Evolutionary conservation across 2,797 vertebrate genomes (phyloP).

Genomic region (Basileuterus tristriatus): DNA sequence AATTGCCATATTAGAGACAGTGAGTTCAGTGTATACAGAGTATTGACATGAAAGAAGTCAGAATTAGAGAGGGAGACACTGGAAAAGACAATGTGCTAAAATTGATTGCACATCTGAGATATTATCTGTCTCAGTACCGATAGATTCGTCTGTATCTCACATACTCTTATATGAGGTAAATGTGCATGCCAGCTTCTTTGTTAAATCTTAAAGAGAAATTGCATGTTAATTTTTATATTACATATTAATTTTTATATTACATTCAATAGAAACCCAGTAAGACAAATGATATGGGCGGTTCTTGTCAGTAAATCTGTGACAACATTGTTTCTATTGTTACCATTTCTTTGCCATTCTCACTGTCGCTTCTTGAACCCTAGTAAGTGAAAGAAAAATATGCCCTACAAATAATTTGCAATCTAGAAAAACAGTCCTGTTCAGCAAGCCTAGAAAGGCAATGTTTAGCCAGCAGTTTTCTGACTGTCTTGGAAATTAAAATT

Average conservation of each 20-base stretch:
- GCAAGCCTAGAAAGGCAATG: background rate
- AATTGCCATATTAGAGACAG: background rate
- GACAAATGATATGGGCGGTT: background rate
- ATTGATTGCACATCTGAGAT: background rate
- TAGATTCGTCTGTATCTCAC: background rate
- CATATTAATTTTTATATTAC: background rate
- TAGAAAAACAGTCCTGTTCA: background rate
- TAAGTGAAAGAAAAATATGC: background rate
- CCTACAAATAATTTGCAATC: background rate
- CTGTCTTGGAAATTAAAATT: background rate
- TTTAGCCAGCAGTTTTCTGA: background rate
- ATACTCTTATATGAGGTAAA: background rate
- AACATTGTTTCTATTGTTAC: background rate
- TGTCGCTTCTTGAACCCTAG: background rate
- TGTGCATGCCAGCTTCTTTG: background rate
- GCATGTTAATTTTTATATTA: background rate
- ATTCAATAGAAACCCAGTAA: background rate
- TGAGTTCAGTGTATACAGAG: background rate
- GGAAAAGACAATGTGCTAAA: background rate
- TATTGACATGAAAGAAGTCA: background rate
- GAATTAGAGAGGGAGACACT: background rate
- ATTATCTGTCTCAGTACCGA: background rate
- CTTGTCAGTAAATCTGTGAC: background rate
- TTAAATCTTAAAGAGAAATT: background rate
- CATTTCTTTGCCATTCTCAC: background rate